Evolutionary conservation across 2,888 invertebrate species (phyloP).

Genomic region (Eristalis intricaria): DNA sequence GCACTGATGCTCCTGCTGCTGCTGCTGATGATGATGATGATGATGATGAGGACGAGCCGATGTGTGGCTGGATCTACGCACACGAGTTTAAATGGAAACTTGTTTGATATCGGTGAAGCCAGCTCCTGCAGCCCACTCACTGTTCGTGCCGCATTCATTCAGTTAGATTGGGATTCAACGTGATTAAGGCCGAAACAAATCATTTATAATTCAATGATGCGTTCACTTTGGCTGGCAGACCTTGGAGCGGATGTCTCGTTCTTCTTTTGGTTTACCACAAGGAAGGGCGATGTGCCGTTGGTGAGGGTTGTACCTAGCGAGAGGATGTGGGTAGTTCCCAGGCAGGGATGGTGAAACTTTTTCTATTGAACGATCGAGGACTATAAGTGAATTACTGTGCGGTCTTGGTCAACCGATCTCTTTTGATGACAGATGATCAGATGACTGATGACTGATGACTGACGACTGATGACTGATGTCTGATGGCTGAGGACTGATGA

Average conservation of each 20-base stretch:
- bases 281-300: background rate
- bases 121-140: background rate
- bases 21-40: background rate
- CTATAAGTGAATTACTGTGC: background rate
- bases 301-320: background rate
- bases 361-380: background rate
- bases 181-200: slow-evolving; percentile 12
- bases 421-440: too few relatives aligned
- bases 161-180: background rate
- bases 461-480: too few relatives aligned
- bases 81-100: background rate
- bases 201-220: slow-evolving; percentile 23
- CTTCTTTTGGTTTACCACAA: background rate
- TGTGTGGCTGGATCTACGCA: background rate
- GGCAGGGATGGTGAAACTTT: background rate
- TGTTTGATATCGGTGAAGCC: background rate
- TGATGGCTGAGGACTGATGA: too few relatives aligned
- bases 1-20: slow-evolving; percentile 20
- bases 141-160: background rate
- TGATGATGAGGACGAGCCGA: background rate
- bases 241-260: background rate
- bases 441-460: too few relatives aligned
- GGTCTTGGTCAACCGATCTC: too few relatives aligned
- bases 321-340: background rate
- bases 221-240: background rate